phyloP scores from a whole-genome alignment of 1,140 invertebrate genomes.

The Globodera rostochiensis region DNA sequence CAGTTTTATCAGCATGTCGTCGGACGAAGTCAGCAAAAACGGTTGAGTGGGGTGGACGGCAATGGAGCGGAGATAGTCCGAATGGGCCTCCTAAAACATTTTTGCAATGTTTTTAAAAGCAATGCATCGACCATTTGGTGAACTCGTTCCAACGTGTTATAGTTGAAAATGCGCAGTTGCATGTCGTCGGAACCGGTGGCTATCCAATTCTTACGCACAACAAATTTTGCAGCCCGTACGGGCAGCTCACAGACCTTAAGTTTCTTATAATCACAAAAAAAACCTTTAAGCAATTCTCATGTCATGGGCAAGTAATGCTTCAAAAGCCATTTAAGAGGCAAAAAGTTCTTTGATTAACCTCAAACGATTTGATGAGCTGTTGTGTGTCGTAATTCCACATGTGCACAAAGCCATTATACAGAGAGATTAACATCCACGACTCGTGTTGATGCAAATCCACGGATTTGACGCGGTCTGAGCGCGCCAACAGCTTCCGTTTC shows the following conservation, averaged over 20 bases:
- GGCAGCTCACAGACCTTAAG: slow-evolving; percentile 90
- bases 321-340: too few relatives aligned
- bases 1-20: slow-evolving; percentile 97
- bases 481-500: slow-evolving; percentile 91
- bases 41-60: slow-evolving; percentile 95
- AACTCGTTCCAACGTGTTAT: slow-evolving; percentile 93
- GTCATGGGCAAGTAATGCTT: background rate
- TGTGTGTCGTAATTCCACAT: slow-evolving; percentile 92
- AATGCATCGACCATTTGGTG: slow-evolving; percentile 75
- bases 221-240: slow-evolving; percentile 90
- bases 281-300: background rate
- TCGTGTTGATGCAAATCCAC: slow-evolving; percentile 95
- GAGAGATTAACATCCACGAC: slow-evolving; percentile 94
- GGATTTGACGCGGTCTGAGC: slow-evolving; percentile 96
- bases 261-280: slow-evolving; percentile 67
- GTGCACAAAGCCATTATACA: slow-evolving; percentile 98
- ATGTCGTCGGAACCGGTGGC: slow-evolving; percentile 85
- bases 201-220: slow-evolving; percentile 96
- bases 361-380: slow-evolving; percentile 88
- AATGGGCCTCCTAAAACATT: slow-evolving; percentile 80
- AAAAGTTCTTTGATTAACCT: slow-evolving; percentile 66
- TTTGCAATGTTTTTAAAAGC: background rate
- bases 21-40: slow-evolving; percentile 92
- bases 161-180: slow-evolving; percentile 90
- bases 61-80: slow-evolving; percentile 94